Evolutionary conservation across 2,797 vertebrate genomes (phyloP).

Genomic region (Acipenser oxyrinchus): DNA sequence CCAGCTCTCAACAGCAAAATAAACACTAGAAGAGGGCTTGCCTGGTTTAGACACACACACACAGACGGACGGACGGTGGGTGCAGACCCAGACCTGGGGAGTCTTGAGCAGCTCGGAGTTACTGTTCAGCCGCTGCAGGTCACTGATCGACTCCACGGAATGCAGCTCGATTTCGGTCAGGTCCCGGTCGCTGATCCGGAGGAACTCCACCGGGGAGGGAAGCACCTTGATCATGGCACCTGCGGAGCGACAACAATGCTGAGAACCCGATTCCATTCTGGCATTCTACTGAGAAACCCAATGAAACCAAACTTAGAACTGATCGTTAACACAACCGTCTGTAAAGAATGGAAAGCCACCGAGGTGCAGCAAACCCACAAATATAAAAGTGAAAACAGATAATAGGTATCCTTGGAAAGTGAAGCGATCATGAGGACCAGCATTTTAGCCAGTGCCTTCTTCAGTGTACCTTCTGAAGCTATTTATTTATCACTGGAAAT

Average conservation of each 20-base stretch:
- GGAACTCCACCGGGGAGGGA: conserved; percentile 43
- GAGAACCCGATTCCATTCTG: not conserved
- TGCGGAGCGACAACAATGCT: conserved; percentile 11
- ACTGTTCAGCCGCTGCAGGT: conserved; percentile 63
- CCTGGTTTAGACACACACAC: conserved; percentile 23
- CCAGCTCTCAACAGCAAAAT: not conserved
- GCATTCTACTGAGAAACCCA: not conserved
- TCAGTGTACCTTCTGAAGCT: no score
- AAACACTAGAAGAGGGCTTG: no score
- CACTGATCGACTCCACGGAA: conserved; percentile 85
- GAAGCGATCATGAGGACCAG: no score
- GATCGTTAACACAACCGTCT: not conserved
- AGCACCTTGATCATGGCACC: conserved; percentile 44
- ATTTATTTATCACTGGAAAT: no score
- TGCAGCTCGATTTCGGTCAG: conserved; percentile 74
- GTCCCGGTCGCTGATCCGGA: conserved; percentile 58
- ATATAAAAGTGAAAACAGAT: not conserved
- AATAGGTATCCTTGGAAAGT: not conserved
- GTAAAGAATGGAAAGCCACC: not conserved
- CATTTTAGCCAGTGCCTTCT: no score
- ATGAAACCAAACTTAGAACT: no score
- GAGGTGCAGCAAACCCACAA: not conserved
- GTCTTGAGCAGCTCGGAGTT: conserved; percentile 22
- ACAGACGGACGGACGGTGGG: conserved; percentile 14
- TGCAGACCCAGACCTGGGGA: not conserved